Evolutionary conservation across 2,888 invertebrate species (phyloP), one percentile per base, ranked within the genome.

Genomic region (Cylindroiulus punctatus): DNA sequence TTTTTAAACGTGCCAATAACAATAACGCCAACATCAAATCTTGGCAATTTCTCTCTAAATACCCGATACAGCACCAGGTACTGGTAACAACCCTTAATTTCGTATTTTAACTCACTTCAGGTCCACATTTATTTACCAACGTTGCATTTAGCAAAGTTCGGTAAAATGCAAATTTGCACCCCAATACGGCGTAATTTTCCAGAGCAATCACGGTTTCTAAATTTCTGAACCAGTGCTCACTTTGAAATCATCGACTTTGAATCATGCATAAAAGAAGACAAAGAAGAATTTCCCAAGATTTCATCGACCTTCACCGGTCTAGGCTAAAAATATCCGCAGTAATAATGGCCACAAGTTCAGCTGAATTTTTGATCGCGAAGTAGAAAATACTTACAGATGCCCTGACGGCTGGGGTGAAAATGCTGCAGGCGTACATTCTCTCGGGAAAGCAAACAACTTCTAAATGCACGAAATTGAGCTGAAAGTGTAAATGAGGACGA

Each of bases 341-440:
- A 5, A 52, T 52, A 52, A 52, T 52, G 52, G 52, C 52, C n/a
- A 52, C 5, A 52, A 52, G n/a, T n/a, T 17, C n/a, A 52, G 52
- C 36, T 17, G n/a, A 52, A n/a, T 52, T 52, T 19, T n/a, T n/a
- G 19, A 82, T 40, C 3, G 82, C 40, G 14, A 82, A 82, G 40
- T 26, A 40, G 26, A 36, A 40, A 82, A 26, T 17, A 87, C 87
- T 87, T 84, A 87, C 87, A 32, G 87, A 47, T 40, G 30, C 82
- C 84, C 87, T 87, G 76, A 87, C 85, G 40, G 87, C 86, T 17
- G 87, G 87, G 32, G 84, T 47, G 32, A 86, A 30, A 36, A 87
- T 30, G 30, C 84, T 87, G 52, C 86, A 86, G 26, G 87, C 84
- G 82, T 81, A 87, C 87, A 87, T 87, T 84, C 76, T 87, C 36